Evolutionary conservation across 92 coral and sea anemone genomes (phyloP), one percentile per base, ranked within the genome.

Genomic region (Epizoanthus illoricatus): DNA sequence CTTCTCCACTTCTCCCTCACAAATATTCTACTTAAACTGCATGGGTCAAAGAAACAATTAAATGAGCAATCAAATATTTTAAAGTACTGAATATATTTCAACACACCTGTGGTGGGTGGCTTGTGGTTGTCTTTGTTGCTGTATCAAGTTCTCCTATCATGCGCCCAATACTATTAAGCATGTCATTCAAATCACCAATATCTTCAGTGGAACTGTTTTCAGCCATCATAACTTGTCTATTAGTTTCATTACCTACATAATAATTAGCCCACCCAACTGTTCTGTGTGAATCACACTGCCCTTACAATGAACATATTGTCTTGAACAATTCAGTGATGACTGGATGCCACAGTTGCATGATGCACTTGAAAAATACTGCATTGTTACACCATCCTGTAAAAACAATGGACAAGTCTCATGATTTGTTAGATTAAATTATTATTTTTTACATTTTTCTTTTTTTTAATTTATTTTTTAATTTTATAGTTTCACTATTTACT

Each of bases 111-210:
- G 43, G 71, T 20, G 45, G 59, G 71, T 15, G 20, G 52, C 59
- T 18, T 43, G 59, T 62, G 15, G 71, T 62, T 62, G 15, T 20
- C 20, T 69, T 20, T 62, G 82, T 78, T 7, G 40, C 71, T 59
- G 91, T 74, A 80, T 91, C 91, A 19, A 91, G 87, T 68, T 91
- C 95, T 13, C 93, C 95, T 75, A 91, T 91, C 79, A 91, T 79
- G 39, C 87, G 89, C n/a, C 92, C 91, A 52, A 91, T 68, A 49
- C 74, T 86, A 20, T 84, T 76, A 47, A 91, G 81, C 75, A 91
- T 81, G 61, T 84, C 61, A 41, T 70, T 91, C 54, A 91, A 76
- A 71, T 91, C 95, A 19, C 82, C 69, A 12, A 78, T 62, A 63
- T 78, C 82, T 23, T 59, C 82, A 63, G 71, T 74, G 39, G 24